Evolutionary conservation across 2,888 invertebrate species (phyloP), one percentile per base, ranked within the genome.

Genomic region (Pyrochroa serraticornis): DNA sequence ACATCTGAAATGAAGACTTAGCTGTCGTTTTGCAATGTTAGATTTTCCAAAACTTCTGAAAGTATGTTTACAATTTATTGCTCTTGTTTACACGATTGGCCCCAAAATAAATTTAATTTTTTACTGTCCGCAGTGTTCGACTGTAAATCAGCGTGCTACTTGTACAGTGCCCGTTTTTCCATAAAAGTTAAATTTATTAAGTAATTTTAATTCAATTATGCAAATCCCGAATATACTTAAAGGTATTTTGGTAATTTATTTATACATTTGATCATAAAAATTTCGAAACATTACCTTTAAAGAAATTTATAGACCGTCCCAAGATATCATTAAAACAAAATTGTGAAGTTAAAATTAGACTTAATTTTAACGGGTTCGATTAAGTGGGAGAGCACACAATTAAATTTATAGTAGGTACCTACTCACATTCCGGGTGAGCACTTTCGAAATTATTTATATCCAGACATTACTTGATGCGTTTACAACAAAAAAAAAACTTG

Each of bases 371-470:
- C 68, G 65, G 64, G 63, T 65, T 66, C 65, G 62, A 64, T 58
- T 54, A 58, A 57, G 58, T 59, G 36, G 37, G 44, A 53, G 46
- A 63, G 66, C 64, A 67, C 63, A 69, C 67, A 71, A 70, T 71
- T 66, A 70, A 71, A 70, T 71, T 71, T 70, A 71, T 69, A 66
- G 68, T 65, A 66, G 53, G 22, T 22, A 44, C 58, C 62, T 22
- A 44, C 58, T 63, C 67, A 64, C 66, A 66, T 70, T 67, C 68
- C 63, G 63, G 62, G 65, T 65, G 61, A 67, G 67, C 68, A 69
- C 64, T 68, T 67, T 70, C 67, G 61, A 68, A 71, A 70, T 71
- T 71, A 70, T 71, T 71, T 71, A 71, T 71, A 68, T 62, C 55
- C 62, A 63, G 57, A 60, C 66, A 67, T 69, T 69, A 67, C 67